Conservation (phyloP, 2,113 vertebrate genomes). For the Rhinopithecus roxellana region DNA sequence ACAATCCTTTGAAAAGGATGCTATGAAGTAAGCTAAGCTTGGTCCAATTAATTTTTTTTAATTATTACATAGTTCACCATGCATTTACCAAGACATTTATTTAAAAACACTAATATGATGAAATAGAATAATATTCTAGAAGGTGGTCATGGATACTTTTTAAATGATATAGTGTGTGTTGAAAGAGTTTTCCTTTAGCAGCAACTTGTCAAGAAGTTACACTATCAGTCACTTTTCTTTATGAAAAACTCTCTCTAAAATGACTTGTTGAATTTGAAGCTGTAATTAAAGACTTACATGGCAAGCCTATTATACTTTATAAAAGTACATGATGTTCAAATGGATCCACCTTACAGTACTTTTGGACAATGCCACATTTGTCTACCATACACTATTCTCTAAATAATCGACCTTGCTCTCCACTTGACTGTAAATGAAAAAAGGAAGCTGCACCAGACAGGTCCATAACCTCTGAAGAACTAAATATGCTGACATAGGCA, state of each 20-base stretch:
- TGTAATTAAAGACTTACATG: conserved; percentile 52
- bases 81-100: background rate
- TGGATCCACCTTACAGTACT: background rate
- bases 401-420: conserved; percentile 23
- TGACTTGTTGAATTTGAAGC: conserved; percentile 56
- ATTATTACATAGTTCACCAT: background rate
- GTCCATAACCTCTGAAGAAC: conserved; percentile 43
- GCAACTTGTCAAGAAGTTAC: conserved; percentile 49
- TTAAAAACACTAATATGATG: background rate
- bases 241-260: conserved; percentile 65
- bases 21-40: background rate
- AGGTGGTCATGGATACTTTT: background rate
- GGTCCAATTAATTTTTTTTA: background rate
- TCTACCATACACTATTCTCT: background rate
- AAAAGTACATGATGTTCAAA: background rate
- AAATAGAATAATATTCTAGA: conserved; percentile 35
- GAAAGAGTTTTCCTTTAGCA: conserved; percentile 59
- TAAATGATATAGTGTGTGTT: background rate
- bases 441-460: background rate
- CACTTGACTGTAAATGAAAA: conserved; percentile 40
- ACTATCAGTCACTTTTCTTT: conserved; percentile 60
- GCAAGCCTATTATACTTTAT: background rate
- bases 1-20: background rate
- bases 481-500: conserved; percentile 53
- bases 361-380: conserved; percentile 18